These are phyloP conservation scores for Xenopus laevis DNA, from an alignment of 2,113 vertebrate genomes.

Conservation along the genomic window DNA sequence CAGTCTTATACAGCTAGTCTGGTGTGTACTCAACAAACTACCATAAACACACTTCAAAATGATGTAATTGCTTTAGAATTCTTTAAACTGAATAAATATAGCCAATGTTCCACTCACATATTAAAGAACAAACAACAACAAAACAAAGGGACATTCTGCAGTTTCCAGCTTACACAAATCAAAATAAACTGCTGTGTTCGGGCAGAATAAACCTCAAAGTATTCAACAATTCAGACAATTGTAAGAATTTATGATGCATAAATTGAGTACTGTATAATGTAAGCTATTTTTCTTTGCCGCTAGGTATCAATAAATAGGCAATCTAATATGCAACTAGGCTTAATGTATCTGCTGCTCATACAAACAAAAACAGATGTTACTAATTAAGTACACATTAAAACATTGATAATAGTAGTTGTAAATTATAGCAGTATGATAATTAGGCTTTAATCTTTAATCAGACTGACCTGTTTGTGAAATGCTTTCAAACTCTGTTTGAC, in stretches of 20 bases:
- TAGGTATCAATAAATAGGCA: conserved; percentile 69
- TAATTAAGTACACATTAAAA: conserved; percentile 77
- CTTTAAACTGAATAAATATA: no score
- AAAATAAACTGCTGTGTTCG: conserved; percentile 44
- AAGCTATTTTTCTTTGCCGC: conserved; percentile 59
- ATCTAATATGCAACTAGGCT: conserved; percentile 69
- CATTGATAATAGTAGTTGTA: conserved; percentile 75
- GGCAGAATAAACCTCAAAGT: conserved; percentile 46
- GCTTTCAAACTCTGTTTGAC: conserved; percentile 44
- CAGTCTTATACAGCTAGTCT: no score
- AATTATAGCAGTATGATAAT: conserved; percentile 73
- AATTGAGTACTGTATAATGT: conserved; percentile 50
- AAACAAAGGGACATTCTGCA: conserved; percentile 41
- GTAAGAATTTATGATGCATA: conserved; percentile 61
- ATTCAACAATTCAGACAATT: conserved; percentile 46
- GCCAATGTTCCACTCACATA: no score
- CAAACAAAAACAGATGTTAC: conserved; percentile 79
- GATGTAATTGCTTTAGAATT: no score
- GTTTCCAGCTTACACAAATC: conserved; percentile 53
- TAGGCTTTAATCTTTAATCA: conserved; percentile 72
- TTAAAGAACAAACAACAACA: conserved; percentile 6
- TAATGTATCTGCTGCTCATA: conserved; percentile 58
- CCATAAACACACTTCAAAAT: no score
- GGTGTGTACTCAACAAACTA: no score
- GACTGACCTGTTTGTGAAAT: conserved; percentile 57